Conservation (phyloP, 1,140 invertebrate genomes). For the Drosophila ohnishii region DNA sequence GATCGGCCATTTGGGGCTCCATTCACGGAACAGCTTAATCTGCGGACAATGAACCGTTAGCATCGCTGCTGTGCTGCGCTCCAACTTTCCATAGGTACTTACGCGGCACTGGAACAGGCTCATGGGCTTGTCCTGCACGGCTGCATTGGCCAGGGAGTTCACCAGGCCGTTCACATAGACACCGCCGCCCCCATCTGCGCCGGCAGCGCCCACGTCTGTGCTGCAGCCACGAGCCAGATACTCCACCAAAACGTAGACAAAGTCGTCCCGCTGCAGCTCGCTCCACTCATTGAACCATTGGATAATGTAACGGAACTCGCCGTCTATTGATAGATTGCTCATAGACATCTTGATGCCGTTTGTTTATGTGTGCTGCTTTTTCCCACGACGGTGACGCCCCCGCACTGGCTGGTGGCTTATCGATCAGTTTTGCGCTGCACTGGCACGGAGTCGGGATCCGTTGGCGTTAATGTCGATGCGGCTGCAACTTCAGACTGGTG, state of each 20-base stretch:
- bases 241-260: conserved; percentile 90
- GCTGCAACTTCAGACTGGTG: conserved; percentile 34
- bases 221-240: conserved; percentile 84
- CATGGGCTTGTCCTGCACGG: conserved; percentile 89
- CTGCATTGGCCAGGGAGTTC: conserved; percentile 87
- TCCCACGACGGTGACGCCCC: conserved; percentile 37
- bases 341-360: conserved; percentile 64
- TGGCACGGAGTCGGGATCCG: conserved; percentile 7
- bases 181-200: conserved; percentile 53
- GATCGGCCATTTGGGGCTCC: conserved; percentile 91
- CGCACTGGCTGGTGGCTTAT: conserved; percentile 19
- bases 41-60: conserved; percentile 72
- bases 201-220: conserved; percentile 72
- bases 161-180: conserved; percentile 89
- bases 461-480: conserved; percentile 28
- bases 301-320: conserved; percentile 90
- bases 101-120: conserved; percentile 94
- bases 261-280: conserved; percentile 92
- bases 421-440: conserved; percentile 13
- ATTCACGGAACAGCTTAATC: conserved; percentile 93
- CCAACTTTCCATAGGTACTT: conserved; percentile 68
- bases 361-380: conserved; percentile 37
- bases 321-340: conserved; percentile 84
- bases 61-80: neutral
- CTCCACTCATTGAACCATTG: conserved; percentile 96